Evolutionary conservation across 1,140 invertebrate genomes (phyloP).

Genomic region (Ostrea edulis): DNA sequence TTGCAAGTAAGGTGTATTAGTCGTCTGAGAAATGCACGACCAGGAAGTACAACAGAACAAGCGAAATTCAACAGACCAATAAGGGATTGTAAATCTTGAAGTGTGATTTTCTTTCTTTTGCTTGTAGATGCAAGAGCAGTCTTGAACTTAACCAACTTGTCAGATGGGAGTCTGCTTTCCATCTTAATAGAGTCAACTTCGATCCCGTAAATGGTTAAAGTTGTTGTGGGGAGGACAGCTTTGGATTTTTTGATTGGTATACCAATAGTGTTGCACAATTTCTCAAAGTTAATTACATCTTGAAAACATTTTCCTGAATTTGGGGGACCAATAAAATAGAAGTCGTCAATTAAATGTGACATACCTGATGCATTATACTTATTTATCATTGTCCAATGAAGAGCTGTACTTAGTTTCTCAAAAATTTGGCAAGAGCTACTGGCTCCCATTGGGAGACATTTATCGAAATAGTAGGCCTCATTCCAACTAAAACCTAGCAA

Average conservation of each 20-base stretch:
- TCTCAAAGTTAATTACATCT: conserved; percentile 40
- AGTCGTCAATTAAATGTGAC: conserved; percentile 54
- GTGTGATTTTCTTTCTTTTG: background rate
- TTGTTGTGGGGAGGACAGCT: conserved; percentile 40
- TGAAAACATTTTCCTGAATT: conserved; percentile 18
- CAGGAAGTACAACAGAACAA: conserved; percentile 11
- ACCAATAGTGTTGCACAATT: conserved; percentile 26
- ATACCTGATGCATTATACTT: conserved; percentile 37
- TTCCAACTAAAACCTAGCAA: conserved; percentile 45
- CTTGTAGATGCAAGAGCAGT: background rate
- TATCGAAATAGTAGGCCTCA: background rate
- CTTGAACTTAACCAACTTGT: conserved; percentile 16
- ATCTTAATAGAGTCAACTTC: conserved; percentile 47
- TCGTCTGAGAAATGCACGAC: conserved; percentile 27
- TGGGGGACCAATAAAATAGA: conserved; percentile 52
- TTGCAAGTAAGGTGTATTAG: conserved; percentile 50
- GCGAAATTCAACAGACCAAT: conserved; percentile 35
- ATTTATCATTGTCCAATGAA: conserved; percentile 55
- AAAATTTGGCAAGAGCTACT: conserved; percentile 56
- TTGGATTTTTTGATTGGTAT: conserved; percentile 54
- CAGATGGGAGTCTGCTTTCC: conserved; percentile 45
- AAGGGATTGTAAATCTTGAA: conserved; percentile 15
- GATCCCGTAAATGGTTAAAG: conserved; percentile 48
- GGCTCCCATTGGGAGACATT: conserved; percentile 51
- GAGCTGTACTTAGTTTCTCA: conserved; percentile 49